phyloP scores from a whole-genome alignment of 2,888 invertebrate genomes.

The Chymomyza amoena region DNA sequence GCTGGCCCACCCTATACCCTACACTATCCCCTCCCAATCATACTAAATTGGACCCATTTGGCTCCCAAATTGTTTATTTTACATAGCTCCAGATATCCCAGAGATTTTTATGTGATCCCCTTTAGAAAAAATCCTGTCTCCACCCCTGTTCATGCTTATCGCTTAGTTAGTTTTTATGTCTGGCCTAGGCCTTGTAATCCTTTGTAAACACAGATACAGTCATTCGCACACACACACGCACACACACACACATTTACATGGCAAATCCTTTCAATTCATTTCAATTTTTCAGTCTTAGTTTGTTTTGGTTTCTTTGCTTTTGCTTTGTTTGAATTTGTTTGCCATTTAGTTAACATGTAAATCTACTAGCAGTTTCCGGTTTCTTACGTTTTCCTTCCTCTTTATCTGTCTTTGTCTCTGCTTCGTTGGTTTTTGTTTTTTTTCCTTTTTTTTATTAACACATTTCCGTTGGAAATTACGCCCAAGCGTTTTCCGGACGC shows the following conservation, averaged over 20 bases:
- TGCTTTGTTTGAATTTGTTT: constrained; percentile 2
- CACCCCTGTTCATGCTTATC: constrained; percentile 5
- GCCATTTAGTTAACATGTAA: constrained; percentile 11
- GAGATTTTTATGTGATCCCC: no score
- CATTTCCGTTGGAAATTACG: constrained; percentile 34
- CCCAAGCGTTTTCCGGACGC: constrained; percentile 13
- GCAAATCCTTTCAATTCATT: constrained; percentile 37
- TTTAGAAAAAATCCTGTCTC: no score
- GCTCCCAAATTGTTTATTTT: no score
- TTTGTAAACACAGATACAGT: constrained; percentile 14
- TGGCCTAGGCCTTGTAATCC: constrained; percentile 23
- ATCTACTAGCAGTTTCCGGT: constrained; percentile 14
- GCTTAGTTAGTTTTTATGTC: constrained; percentile 21
- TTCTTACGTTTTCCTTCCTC: constrained; percentile 3
- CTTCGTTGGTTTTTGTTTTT: neutral
- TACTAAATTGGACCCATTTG: no score
- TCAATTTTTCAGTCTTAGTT: constrained; percentile 35
- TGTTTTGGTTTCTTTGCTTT: neutral
- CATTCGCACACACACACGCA: neutral
- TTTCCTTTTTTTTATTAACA: constrained; percentile 52
- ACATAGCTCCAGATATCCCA: no score
- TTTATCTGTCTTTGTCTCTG: neutral
- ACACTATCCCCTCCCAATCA: no score
- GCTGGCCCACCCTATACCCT: no score
- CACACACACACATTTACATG: neutral